Base-by-base conservation (phyloP, 2,888 invertebrate genomes). In the Deilephila porcellus region DNA sequence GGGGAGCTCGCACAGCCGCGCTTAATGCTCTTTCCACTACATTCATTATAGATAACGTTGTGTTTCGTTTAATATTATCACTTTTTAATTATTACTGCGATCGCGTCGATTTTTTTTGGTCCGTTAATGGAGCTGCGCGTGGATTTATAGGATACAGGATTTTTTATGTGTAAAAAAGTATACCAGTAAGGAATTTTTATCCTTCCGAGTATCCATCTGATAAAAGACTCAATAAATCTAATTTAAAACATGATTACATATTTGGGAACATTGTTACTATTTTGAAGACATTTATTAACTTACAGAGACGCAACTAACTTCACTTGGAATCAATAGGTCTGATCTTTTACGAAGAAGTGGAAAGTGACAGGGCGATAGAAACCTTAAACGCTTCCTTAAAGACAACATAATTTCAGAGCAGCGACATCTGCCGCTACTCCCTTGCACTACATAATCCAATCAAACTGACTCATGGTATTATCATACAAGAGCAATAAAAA, bases 21-120 rank as follows among this genome's bases (percentile, higher is more conserved):
- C 84, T 88, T 91, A 92, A 91, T 91, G 83, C 84, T 87, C 88
- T 56, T n/a, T 88, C 85, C 85, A 91, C 87, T 86, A 87, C 89
- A 84, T 87, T 89, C 88, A 90, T 91, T 90, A 88, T 81, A 88
- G 89, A 90, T 89, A 90, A 79, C 78, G 74, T 71, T 73, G 82
- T 73, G 82, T 88, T 88, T 86, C 83, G 83, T 86, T 86, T 81
- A 82, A 85, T 87, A 82, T 83, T 82, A 89, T 88, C 86, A 84
- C 81, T 81, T 84, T 86, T 88, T 85, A 84, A 88, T 87, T 88
- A 81, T 76, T 60, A 73, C 52, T 52, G 3, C 3, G 45, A 45
- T 64, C 67, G 52, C 67, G 45, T 52, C 25, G 45, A 67, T 45
- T 67, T 67, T 25, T 60, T 67, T 67, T 67, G 17, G 20, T 52